Conservation (phyloP, 2,888 invertebrate species). For the Apamea epomidion region DNA sequence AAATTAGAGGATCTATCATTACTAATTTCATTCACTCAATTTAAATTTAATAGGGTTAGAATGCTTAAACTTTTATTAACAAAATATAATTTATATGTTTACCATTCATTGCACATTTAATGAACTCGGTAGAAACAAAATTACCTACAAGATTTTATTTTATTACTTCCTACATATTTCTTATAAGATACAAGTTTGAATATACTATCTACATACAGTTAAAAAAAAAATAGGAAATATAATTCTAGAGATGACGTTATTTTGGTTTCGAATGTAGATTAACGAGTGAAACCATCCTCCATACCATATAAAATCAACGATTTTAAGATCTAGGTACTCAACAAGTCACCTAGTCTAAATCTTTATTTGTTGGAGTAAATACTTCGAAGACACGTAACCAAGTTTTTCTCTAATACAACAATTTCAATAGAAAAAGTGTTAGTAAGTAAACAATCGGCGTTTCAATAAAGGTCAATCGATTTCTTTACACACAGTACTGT, state of each 20-base stretch:
- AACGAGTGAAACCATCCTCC: background rate
- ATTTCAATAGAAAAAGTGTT: conserved; percentile 36
- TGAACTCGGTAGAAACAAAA: background rate
- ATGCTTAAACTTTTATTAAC: background rate
- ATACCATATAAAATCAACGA: background rate
- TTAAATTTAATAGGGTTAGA: background rate
- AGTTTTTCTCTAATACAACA: conserved; percentile 31
- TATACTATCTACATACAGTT: background rate
- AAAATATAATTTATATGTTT: background rate
- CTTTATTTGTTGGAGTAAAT: conserved; percentile 31
- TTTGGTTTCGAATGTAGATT: conserved; percentile 20
- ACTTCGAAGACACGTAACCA: conserved; percentile 56
- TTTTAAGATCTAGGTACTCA: conserved; percentile 21
- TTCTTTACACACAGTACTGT: conserved; percentile 56
- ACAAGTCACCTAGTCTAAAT: conserved; percentile 37
- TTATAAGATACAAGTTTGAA: conserved; percentile 14
- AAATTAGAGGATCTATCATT: background rate
- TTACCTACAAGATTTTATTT: background rate
- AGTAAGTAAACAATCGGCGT: conserved; percentile 67
- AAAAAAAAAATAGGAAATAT: background rate
- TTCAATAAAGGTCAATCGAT: conserved; percentile 67
- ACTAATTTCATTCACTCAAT: background rate
- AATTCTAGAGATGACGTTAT: conserved; percentile 59
- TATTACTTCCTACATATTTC: background rate
- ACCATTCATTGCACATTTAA: background rate